These are phyloP conservation scores for Alexandromys oeconomus DNA, from an alignment of 2,797 vertebrate genomes.

Conservation along the genomic window DNA sequence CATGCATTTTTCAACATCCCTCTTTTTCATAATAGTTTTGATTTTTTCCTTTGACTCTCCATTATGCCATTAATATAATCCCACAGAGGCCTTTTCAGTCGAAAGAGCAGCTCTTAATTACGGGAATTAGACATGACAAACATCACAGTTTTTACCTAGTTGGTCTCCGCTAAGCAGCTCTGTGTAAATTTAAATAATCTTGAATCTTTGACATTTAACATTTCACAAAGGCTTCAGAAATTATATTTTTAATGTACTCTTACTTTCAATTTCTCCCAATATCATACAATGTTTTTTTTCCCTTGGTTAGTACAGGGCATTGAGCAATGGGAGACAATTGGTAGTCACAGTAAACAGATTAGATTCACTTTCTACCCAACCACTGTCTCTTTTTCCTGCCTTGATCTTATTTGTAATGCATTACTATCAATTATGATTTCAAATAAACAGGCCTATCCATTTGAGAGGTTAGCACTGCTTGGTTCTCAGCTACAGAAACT, in stretches of 20 bases:
- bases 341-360: background rate
- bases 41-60: constrained; percentile 87
- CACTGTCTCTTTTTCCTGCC: background rate
- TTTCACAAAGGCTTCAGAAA: constrained; percentile 81
- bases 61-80: constrained; percentile 89
- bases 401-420: background rate
- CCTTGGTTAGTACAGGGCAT: background rate
- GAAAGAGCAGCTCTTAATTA: constrained; percentile 89
- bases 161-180: constrained; percentile 86
- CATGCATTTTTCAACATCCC: constrained; percentile 87
- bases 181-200: constrained; percentile 88
- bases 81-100: constrained; percentile 88
- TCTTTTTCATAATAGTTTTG: constrained; percentile 86
- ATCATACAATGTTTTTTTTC: background rate
- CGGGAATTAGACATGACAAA: constrained; percentile 89
- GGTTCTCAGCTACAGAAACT: background rate
- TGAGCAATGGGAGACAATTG: background rate
- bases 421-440: constrained; percentile 35
- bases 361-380: constrained; percentile 1
- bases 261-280: constrained; percentile 75
- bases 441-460: constrained; percentile 11
- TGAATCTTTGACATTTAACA: constrained; percentile 86
- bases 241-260: constrained; percentile 58
- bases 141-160: constrained; percentile 88
- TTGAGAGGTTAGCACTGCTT: background rate